A percentile compares a stretch with the other conserved stretches of the same genome.
phyloP scores from a whole-genome alignment of 2,888 invertebrate genomes.

The Volucella inanis region DNA sequence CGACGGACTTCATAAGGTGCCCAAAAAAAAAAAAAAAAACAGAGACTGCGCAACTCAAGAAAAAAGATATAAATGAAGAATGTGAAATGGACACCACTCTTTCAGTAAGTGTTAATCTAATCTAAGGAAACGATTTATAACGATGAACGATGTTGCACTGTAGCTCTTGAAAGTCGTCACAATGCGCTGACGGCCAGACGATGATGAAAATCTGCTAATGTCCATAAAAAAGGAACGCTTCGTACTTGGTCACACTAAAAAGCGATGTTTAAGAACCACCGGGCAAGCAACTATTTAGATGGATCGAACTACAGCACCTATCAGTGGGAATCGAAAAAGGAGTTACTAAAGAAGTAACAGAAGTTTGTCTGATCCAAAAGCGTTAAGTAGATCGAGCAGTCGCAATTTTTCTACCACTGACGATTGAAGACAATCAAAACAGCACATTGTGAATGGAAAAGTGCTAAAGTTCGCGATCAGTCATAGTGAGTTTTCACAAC shows the following conservation, averaged over 20 bases:
- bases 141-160: too few relatives aligned
- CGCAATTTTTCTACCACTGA: constrained; percentile 15
- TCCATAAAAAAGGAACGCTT: constrained; percentile 11
- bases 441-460: constrained; percentile 13
- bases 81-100: too few relatives aligned
- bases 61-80: too few relatives aligned
- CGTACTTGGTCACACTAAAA: constrained; percentile 4
- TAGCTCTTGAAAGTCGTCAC: too few relatives aligned
- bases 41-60: too few relatives aligned
- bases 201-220: constrained; percentile 3
- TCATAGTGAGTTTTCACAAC: constrained; percentile 42
- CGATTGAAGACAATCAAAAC: constrained; percentile 1
- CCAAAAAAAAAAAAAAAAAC: too few relatives aligned
- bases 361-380: constrained; percentile 31
- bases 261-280: constrained; percentile 3
- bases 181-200: background rate
- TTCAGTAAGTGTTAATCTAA: too few relatives aligned
- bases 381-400: constrained; percentile 29
- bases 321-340: background rate
- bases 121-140: too few relatives aligned
- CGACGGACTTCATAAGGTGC: too few relatives aligned
- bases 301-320: background rate
- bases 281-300: background rate
- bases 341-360: too few relatives aligned
- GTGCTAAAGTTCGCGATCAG: constrained; percentile 58